Conservation (phyloP, 2,113 vertebrate genomes). For the Bolborhynchus lineola region DNA sequence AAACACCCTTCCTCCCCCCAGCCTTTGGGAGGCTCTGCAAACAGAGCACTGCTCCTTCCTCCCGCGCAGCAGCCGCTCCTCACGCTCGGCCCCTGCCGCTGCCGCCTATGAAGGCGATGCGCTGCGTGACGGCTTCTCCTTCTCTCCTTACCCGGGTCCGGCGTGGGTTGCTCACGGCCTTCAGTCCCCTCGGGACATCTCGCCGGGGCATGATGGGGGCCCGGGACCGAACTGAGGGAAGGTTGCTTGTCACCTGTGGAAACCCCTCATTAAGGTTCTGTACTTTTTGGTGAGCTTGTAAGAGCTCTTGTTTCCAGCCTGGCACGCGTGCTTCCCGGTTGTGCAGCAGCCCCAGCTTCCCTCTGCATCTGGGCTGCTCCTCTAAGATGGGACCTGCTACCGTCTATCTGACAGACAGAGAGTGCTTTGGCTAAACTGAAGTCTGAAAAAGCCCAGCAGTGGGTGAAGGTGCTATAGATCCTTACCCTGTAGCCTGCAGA, state of each 20-base stretch:
- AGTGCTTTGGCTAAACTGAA: too few relatives aligned
- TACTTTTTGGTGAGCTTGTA: background rate
- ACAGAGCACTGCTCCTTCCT: background rate
- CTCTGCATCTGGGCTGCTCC: fast-evolving
- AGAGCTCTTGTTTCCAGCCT: background rate
- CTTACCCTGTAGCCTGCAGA: background rate
- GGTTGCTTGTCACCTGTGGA: fast-evolving
- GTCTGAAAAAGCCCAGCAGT: background rate
- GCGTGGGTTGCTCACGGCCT: too few relatives aligned
- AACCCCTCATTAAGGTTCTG: background rate
- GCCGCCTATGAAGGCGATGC: background rate
- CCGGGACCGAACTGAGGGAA: background rate
- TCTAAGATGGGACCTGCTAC: background rate
- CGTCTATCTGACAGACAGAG: background rate
- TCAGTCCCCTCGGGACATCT: background rate
- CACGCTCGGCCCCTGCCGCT: background rate
- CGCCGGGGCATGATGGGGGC: background rate
- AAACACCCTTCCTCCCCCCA: background rate
- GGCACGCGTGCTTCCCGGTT: fast-evolving
- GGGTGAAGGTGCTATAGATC: background rate
- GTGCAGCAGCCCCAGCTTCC: background rate
- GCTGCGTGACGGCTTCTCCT: background rate
- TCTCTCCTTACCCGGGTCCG: background rate
- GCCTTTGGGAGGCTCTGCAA: background rate
- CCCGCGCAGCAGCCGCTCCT: background rate